phyloP scores from a whole-genome alignment of 2,113 vertebrate species.

The Crocuta crocuta region DNA sequence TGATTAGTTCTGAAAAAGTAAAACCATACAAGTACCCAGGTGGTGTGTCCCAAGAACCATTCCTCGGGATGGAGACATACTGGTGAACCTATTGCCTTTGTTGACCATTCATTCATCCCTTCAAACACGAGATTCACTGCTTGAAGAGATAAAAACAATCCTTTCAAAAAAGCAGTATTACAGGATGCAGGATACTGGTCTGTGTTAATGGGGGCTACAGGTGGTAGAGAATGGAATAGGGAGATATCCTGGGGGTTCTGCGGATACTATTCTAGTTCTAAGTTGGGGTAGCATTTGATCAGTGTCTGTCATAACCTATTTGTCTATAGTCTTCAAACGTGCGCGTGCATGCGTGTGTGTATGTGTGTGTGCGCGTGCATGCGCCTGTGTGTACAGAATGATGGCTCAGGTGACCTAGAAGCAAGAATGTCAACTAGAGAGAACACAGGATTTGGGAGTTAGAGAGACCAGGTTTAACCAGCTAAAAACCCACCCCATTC shows the following conservation, averaged over 20 bases:
- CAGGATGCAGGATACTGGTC: no score
- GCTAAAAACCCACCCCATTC: neutral
- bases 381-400: neutral
- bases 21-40: neutral
- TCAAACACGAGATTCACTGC: neutral
- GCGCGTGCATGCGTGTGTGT: no score
- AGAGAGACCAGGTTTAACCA: neutral
- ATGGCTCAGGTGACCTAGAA: fast-evolving
- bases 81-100: neutral
- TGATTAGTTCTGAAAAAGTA: neutral
- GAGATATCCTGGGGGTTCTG: neutral
- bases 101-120: neutral
- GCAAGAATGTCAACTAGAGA: neutral
- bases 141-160: neutral
- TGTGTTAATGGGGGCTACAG: no score
- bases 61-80: neutral
- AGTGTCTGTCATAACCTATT: neutral
- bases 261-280: neutral
- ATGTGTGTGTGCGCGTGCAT: no score
- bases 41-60: neutral
- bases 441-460: neutral
- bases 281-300: neutral
- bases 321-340: neutral
- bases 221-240: neutral
- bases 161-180: neutral